These are phyloP conservation scores for Agrochola circellaris DNA, from an alignment of 2,888 invertebrate species.

Conservation along the genomic window DNA sequence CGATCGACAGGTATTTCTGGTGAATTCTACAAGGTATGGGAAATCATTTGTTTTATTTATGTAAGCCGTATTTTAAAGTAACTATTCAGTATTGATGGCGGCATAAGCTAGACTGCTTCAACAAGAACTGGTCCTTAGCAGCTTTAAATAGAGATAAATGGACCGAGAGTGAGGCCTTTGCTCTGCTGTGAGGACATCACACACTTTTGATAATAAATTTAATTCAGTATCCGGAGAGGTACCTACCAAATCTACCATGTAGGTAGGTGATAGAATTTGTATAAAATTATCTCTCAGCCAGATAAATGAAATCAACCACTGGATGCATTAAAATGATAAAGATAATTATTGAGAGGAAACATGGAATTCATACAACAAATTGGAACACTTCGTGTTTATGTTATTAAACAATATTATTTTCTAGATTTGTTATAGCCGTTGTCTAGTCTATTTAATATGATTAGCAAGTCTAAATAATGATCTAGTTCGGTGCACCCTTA, in stretches of 20 bases:
- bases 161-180: too few species aligned
- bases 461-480: not conserved
- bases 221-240: not conserved
- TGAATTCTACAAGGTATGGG: slow-evolving; percentile 4
- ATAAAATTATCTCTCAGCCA: too few species aligned
- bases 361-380: not conserved
- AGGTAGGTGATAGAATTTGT: too few species aligned
- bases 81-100: not conserved
- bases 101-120: not conserved
- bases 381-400: not conserved
- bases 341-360: not conserved
- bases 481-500: slow-evolving; percentile 12
- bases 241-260: not conserved
- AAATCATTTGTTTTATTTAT: slow-evolving; percentile 3
- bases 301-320: not conserved
- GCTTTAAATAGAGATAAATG: not conserved
- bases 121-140: not conserved
- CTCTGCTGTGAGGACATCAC: not conserved
- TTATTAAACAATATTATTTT: too few species aligned
- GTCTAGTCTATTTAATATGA: not conserved
- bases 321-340: not conserved
- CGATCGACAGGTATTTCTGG: slow-evolving; percentile 36
- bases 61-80: not conserved
- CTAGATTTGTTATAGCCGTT: not conserved
- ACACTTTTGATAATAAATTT: not conserved